Conservation (phyloP, 2,888 invertebrate species). For the Volucella zonaria region DNA sequence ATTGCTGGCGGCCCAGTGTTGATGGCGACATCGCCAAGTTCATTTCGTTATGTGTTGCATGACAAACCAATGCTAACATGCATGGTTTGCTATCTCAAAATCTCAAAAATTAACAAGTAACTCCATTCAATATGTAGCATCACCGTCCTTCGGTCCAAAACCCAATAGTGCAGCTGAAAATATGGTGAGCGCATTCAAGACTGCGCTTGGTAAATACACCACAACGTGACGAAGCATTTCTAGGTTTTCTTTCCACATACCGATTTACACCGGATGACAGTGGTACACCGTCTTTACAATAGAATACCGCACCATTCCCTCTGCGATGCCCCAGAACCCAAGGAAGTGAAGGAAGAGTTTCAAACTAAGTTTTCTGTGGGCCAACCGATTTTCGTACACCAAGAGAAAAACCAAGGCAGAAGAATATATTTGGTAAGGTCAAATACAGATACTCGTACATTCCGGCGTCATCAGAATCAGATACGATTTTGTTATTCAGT, state of each 20-base stretch:
- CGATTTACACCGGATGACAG: too few species aligned
- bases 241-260: too few species aligned
- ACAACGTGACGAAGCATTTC: background rate
- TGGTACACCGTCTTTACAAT: too few species aligned
- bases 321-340: background rate
- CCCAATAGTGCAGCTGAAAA: conserved; percentile 75
- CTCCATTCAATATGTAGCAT: conserved; percentile 45
- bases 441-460: too few species aligned
- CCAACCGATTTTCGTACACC: conserved; percentile 17
- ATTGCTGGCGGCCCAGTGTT: background rate
- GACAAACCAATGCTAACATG: conserved; percentile 15
- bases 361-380: conserved; percentile 10
- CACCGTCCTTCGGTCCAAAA: conserved; percentile 69
- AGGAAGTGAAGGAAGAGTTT: background rate
- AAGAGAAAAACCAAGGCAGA: background rate
- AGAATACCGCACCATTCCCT: too few species aligned
- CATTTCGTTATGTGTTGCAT: conserved; percentile 1
- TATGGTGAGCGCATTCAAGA: conserved; percentile 47
- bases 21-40: background rate
- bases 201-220: too few species aligned
- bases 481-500: too few species aligned
- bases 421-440: too few species aligned
- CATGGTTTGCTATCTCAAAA: too few species aligned
- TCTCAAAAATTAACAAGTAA: too few species aligned
- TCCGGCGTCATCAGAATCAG: too few species aligned